These are phyloP conservation scores for Disparrhopalites patrizii DNA, from an alignment of 2,888 invertebrate species.

Conservation along the genomic window DNA sequence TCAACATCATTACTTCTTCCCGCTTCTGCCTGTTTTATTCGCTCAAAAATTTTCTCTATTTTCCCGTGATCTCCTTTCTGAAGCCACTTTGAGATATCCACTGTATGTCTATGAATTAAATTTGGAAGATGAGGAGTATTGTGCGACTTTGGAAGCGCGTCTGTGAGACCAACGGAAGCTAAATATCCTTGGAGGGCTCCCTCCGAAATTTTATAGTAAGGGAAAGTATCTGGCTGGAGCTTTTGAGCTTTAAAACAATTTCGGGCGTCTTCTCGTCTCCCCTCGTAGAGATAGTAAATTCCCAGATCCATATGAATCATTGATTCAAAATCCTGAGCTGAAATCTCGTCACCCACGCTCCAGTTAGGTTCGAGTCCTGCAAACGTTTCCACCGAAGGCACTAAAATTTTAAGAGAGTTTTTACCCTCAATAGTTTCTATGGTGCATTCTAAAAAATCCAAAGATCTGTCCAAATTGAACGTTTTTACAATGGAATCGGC, in stretches of 20 bases:
- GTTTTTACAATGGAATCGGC: constrained; percentile 38
- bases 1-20: background rate
- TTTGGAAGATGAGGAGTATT: constrained; percentile 9
- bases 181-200: constrained; percentile 39
- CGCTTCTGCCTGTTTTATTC: background rate
- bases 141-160: background rate
- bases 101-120: constrained; percentile 12
- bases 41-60: background rate
- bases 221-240: constrained; percentile 41
- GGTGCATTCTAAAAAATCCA: constrained; percentile 30
- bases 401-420: constrained; percentile 7
- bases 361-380: constrained; percentile 3
- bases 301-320: constrained; percentile 46
- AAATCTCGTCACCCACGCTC: constrained; percentile 32
- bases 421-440: background rate
- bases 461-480: constrained; percentile 37
- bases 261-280: constrained; percentile 35
- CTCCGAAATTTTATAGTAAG: constrained; percentile 41
- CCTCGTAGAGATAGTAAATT: constrained; percentile 43
- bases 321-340: constrained; percentile 34
- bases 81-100: constrained; percentile 36
- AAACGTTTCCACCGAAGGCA: constrained; percentile 32
- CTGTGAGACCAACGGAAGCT: background rate
- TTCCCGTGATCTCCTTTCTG: constrained; percentile 21
- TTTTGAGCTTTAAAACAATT: constrained; percentile 43